These are phyloP conservation scores for Agrotis exclamationis DNA, from an alignment of 2,888 invertebrate species.

Conservation along the genomic window DNA sequence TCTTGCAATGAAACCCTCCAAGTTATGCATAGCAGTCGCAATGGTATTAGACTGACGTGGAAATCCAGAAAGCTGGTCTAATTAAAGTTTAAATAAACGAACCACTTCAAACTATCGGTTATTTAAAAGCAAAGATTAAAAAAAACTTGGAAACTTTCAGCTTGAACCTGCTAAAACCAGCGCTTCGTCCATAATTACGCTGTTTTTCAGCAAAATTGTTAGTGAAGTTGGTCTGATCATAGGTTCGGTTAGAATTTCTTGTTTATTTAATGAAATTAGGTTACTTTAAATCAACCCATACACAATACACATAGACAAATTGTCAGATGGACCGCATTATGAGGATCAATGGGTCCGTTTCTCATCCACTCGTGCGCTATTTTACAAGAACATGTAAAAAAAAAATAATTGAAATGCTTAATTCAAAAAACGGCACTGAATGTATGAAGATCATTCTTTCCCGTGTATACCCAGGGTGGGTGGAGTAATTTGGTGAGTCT, in stretches of 20 bases:
- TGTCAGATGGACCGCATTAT: background rate
- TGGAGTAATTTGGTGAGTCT: too few species aligned
- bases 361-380: too few species aligned
- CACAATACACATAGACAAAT: too few species aligned
- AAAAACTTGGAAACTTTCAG: conserved; percentile 20
- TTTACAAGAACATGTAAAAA: too few species aligned
- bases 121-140: conserved; percentile 33
- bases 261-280: background rate
- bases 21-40: too few species aligned
- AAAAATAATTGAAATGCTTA: too few species aligned
- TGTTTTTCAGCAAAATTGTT: conserved; percentile 12
- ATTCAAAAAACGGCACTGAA: too few species aligned
- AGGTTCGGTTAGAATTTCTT: background rate
- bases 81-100: conserved; percentile 37
- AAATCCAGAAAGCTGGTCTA: background rate
- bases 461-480: too few species aligned
- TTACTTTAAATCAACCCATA: background rate
- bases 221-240: conserved; percentile 3
- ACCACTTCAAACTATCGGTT: conserved; percentile 33
- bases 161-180: conserved; percentile 13
- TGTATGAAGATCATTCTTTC: too few species aligned
- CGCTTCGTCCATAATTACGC: background rate
- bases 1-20: too few species aligned
- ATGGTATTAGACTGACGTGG: too few species aligned
- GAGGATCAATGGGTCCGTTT: too few species aligned